Percentiles rank a stretch among this genome's conserved stretches.
phyloP scores from a whole-genome alignment of 2,888 invertebrate genomes.

The Ectropis crepuscularia region DNA sequence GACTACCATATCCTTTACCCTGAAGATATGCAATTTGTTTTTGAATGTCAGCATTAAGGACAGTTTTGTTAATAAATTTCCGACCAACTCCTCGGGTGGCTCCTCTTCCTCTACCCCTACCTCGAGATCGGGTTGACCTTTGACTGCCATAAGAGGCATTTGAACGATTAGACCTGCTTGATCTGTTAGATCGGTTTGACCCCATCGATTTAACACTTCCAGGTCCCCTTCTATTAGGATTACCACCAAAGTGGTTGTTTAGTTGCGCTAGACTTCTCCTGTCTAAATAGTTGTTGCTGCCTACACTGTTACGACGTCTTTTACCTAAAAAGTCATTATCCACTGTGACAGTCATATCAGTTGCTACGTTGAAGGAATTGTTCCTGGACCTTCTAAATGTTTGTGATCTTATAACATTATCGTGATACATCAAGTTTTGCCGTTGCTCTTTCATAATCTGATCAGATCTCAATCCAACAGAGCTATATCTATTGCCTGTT shows the following conservation, averaged over 20 bases:
- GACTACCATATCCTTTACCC: constrained; percentile 61
- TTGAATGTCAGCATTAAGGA: constrained; percentile 73
- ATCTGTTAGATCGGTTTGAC: constrained; percentile 69
- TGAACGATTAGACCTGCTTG: constrained; percentile 64
- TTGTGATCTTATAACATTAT: constrained; percentile 72
- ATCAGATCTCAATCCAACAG: constrained; percentile 77
- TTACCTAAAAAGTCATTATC: constrained; percentile 73
- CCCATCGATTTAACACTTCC: constrained; percentile 76
- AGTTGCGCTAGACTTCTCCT: constrained; percentile 72
- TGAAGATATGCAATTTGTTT: constrained; percentile 79
- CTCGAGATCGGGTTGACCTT: constrained; percentile 61
- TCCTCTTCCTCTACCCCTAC: constrained; percentile 64
- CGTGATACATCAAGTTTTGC: constrained; percentile 59
- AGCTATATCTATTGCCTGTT: constrained; percentile 70
- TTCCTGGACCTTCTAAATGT: constrained; percentile 78
- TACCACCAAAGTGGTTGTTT: constrained; percentile 68
- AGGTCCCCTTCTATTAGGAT: constrained; percentile 67
- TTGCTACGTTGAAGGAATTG: constrained; percentile 70
- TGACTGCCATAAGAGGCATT: constrained; percentile 62
- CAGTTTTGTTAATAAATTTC: constrained; percentile 72
- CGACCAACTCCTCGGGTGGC: constrained; percentile 60
- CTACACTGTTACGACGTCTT: constrained; percentile 74
- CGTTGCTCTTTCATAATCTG: constrained; percentile 73
- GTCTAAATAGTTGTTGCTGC: constrained; percentile 70
- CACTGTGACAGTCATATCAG: constrained; percentile 77